Evolutionary conservation across 1,140 invertebrate genomes (phyloP).

Genomic region (Marisa cornuarietis): DNA sequence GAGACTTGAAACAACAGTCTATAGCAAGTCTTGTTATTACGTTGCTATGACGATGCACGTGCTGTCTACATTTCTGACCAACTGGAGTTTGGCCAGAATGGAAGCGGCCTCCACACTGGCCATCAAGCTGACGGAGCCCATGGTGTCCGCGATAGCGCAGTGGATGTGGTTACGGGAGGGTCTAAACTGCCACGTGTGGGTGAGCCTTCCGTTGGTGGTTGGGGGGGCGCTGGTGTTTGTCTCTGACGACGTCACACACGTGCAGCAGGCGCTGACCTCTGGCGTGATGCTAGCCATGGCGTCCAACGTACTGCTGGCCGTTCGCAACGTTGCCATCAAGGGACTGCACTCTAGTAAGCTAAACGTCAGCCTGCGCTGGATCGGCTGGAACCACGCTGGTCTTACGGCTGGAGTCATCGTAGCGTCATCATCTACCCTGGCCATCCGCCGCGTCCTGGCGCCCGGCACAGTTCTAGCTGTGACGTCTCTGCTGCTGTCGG

Average conservation of each 20-base stretch:
- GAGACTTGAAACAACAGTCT: fast-evolving
- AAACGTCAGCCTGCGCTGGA: too few species aligned
- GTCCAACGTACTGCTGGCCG: constrained; percentile 21
- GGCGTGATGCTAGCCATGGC: constrained; percentile 15
- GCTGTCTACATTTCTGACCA: constrained; percentile 29
- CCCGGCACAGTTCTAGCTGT: background rate
- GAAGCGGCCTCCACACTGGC: constrained; percentile 33
- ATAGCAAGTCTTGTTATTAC: background rate
- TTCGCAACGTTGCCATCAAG: constrained; percentile 25
- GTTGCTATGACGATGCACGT: constrained; percentile 13
- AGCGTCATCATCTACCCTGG: background rate
- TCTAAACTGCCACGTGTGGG: background rate
- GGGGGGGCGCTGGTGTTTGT: constrained; percentile 24
- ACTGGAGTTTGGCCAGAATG: constrained; percentile 31
- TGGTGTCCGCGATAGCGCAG: constrained; percentile 28
- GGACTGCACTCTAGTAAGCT: too few species aligned
- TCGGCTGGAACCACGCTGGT: too few species aligned
- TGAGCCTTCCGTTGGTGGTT: constrained; percentile 25
- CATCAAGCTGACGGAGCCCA: constrained; percentile 34
- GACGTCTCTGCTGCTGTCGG: background rate
- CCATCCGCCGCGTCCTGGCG: background rate
- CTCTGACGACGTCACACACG: background rate
- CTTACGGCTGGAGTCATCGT: background rate
- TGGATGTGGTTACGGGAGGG: constrained; percentile 9
- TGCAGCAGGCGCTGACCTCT: background rate